Base-by-base conservation (phyloP, 2,888 invertebrate genomes). In the Lithophane ornitopus region DNA sequence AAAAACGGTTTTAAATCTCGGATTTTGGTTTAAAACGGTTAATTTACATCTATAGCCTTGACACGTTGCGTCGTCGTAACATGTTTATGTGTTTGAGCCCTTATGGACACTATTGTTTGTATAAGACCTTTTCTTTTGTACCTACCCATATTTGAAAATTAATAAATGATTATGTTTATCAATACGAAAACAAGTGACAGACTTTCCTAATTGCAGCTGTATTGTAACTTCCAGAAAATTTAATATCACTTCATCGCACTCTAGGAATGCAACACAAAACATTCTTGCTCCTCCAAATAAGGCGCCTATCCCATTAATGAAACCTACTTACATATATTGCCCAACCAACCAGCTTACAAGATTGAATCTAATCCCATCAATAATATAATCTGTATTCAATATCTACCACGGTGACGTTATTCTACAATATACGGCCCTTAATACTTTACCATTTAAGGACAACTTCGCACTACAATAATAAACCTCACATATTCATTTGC, bases 401-500 rank as follows among this genome's bases (percentile, higher is more conserved):
- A 86, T 84, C 72, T 66, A 52, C 56, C 19, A 49, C 63, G 6
- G 19, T 63, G 84, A 75, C 81, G 12, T 84, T 73, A 85, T 70
- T 56, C 56, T 44, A 52, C 66, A 81, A 76, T 81, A 75, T 81
- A 81, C 39, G 52, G 67, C 44, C 72, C 41, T 85, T 81, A 80
- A 84, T 84, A 78, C 76, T 58, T 81, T 77, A 58, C 85, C 74
- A 65, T 85, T 74, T 83, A 81, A 76, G 67, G 84, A 71, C 69
- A 75, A 63, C 74, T 81, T 81, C 26, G 78, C 56, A 54, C 62
- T 54, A 63, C 72, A 73, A 86, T 76, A 85, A 83, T 86, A 85
- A 85, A 81, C 81, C 58, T 74, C 72, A 76, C 58, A 76, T 78
- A 66, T 84, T 85, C 78, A 85, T 85, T 85, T 74, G 70, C 70